A percentile compares a stretch with the other conserved stretches of the same genome.
Evolutionary conservation across 2,113 vertebrate species (phyloP).

Genomic region (Ifrita kowaldi): DNA sequence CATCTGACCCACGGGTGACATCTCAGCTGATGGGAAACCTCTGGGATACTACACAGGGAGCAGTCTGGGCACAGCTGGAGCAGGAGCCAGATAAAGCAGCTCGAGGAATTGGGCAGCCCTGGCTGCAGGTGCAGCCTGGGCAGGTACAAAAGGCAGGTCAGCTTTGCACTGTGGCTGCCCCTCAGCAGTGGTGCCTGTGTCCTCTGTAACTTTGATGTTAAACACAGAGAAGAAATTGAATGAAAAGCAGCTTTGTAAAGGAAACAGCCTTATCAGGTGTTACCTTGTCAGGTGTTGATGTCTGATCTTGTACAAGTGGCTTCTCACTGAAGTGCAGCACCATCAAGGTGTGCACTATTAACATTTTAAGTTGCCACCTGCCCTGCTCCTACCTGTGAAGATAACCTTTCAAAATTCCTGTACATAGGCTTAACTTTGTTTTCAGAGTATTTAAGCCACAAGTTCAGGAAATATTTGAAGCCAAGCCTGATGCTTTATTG

Average conservation of each 20-base stretch:
- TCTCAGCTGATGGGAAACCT: not conserved
- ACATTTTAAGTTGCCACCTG: not conserved
- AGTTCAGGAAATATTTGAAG: not conserved
- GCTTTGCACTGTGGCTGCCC: not conserved
- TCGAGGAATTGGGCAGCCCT: not conserved
- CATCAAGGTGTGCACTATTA: not conserved
- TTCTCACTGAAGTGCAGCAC: not conserved
- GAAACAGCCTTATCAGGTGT: not conserved
- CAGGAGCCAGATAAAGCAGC: not conserved
- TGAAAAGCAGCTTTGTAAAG: not conserved
- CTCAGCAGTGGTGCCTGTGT: not conserved
- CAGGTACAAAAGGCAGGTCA: fast-evolving
- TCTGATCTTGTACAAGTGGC: not conserved
- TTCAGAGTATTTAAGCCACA: not conserved
- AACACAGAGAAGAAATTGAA: not conserved
- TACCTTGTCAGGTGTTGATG: not conserved
- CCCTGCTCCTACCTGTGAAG: not conserved
- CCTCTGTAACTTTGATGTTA: not conserved
- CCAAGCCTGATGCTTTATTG: not conserved
- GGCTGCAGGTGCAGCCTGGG: not conserved
- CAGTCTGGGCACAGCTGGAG: not conserved
- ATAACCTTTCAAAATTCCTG: not conserved
- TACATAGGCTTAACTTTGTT: not conserved
- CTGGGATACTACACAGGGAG: fast-evolving
- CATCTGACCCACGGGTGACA: fast-evolving